Evolutionary conservation across 1,140 invertebrate species (phyloP), one percentile per base, ranked within the genome.

Genomic region (Sarcophaga bullata): DNA sequence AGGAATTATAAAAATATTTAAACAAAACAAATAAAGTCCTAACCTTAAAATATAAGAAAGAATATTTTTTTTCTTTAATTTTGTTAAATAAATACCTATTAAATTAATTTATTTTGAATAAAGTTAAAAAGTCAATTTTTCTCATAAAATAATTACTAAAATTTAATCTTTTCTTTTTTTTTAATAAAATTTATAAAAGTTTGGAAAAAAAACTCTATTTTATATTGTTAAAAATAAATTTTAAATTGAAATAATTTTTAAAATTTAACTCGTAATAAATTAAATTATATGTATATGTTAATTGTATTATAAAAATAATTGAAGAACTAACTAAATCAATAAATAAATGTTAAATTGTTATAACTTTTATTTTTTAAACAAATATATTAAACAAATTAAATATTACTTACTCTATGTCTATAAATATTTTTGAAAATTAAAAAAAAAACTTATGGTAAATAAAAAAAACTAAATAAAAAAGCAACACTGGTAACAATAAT

Each of bases 341-440:
- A 9, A 68, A 19, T 68, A 25, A 68, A 68, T 78, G 75, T 78
- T 78, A 52, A 25, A 50, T 19, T 78, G 48, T 78, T 78, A 78
- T 78, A 52, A 78, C 50, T 78, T 78, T 47, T 50, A 50, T 78
- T 78, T 78, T 13, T 47, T 76, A 76, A 72, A 52, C 50, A 78
- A 19, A 50, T 48, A 49, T 37, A 37, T 13, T 47, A 49, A 76
- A 72, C 19, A 52, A 78, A 19, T 19, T 48, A 49, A 25, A 78
- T 49, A 17, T 52, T 50, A 78, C 75, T 78, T 37, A 37, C 75
- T 78, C 48, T 50, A 78, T 78, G 75, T 78, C 75, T 78, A 78
- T 13, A 50, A 78, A 49, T 78, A 50, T 50, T 78, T 78, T 19
- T 68, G 62, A 68, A 68, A 68, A 17, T 37, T 37, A 2, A 37